These are phyloP conservation scores for Enoplolaimus lenunculus DNA, from an alignment of 2,888 invertebrate species.

Conservation along the genomic window DNA sequence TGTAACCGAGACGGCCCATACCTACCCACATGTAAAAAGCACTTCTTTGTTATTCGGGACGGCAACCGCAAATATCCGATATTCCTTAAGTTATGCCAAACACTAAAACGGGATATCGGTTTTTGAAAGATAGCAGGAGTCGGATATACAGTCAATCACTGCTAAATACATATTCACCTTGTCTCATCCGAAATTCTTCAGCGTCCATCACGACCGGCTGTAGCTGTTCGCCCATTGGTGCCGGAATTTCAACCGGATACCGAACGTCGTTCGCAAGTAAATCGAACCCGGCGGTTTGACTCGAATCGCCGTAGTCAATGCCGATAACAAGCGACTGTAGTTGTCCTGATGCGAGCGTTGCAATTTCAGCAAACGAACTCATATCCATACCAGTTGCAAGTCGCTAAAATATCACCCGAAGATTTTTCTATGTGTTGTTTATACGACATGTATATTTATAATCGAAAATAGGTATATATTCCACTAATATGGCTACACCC, in stretches of 20 bases:
- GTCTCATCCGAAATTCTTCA: slow-evolving; percentile 22
- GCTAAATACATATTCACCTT: slow-evolving; percentile 25
- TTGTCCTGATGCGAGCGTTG: slow-evolving; percentile 32
- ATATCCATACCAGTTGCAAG: slow-evolving; percentile 58
- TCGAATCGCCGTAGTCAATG: slow-evolving; percentile 44
- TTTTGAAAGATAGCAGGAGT: too few relatives aligned
- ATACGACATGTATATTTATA: too few relatives aligned
- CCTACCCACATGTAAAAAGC: too few relatives aligned
- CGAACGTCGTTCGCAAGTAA: slow-evolving; percentile 34
- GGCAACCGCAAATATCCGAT: too few relatives aligned
- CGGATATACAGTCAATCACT: too few relatives aligned
- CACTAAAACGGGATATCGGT: too few relatives aligned
- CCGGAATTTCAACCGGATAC: slow-evolving; percentile 44
- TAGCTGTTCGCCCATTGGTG: slow-evolving; percentile 25
- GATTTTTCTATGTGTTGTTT: slow-evolving; percentile 13
- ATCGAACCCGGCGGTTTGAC: slow-evolving; percentile 42
- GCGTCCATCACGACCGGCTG: slow-evolving; percentile 21
- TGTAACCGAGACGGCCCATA: too few relatives aligned
- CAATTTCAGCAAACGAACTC: slow-evolving; percentile 59
- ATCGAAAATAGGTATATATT: too few relatives aligned
- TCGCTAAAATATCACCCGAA: slow-evolving; percentile 45
- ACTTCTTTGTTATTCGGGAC: too few relatives aligned
- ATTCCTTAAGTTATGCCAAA: too few relatives aligned
- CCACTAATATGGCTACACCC: slow-evolving; percentile 1
- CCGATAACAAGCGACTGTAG: slow-evolving; percentile 37